phyloP scores from a whole-genome alignment of 2,113 vertebrate genomes.

The Hoplias malabaricus region DNA sequence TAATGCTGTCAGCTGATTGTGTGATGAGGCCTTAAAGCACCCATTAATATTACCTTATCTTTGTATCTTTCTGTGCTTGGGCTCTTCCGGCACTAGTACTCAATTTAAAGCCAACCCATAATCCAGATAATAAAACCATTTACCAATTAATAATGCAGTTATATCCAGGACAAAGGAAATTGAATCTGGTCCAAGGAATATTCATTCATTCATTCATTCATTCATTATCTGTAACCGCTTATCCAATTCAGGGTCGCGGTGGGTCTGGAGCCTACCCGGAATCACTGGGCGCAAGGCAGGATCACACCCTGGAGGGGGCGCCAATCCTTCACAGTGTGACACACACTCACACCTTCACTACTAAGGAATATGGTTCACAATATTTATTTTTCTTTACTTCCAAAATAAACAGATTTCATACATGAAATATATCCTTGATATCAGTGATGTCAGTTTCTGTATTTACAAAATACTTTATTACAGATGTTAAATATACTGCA shows the following conservation, averaged over 20 bases:
- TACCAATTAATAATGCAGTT: background rate
- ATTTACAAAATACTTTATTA: conserved; percentile 9
- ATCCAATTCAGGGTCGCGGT: no score
- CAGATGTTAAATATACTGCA: background rate
- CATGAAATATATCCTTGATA: background rate
- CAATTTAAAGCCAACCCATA: background rate
- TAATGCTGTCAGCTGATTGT: background rate
- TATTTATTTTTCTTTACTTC: background rate
- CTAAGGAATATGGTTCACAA: background rate
- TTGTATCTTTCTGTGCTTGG: no score
- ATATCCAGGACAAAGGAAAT: background rate
- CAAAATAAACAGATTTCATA: background rate
- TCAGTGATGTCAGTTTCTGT: background rate
- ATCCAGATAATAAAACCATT: background rate
- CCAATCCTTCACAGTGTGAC: no score
- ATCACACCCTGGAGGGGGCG: no score
- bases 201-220: no score
- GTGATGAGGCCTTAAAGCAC: background rate
- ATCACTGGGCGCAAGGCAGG: no score
- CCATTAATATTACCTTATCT: background rate
- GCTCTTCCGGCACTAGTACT: no score
- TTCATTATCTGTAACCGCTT: no score
- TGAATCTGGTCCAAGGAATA: no score
- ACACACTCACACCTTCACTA: no score
- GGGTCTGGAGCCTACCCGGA: no score